Conservation (phyloP, 2,797 vertebrate species). For the Chelmon rostratus region DNA sequence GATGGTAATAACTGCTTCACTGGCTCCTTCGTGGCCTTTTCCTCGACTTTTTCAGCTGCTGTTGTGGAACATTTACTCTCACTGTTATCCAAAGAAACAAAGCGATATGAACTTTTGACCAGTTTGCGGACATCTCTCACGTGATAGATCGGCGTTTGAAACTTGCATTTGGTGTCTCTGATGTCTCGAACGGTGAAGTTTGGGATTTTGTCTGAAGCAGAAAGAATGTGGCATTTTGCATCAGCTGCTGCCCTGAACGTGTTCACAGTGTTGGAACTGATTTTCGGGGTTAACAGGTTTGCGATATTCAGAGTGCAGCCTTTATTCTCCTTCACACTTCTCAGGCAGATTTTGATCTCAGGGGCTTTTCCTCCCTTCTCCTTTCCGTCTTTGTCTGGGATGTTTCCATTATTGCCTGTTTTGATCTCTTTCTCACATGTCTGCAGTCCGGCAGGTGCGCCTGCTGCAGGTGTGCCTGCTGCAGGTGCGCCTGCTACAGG, state of each 20-base stretch:
- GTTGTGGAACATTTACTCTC: slow-evolving; percentile 63
- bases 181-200: slow-evolving; percentile 94
- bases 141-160: slow-evolving; percentile 93
- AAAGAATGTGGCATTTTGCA: slow-evolving; percentile 79
- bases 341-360: slow-evolving; percentile 94
- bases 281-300: slow-evolving; percentile 92
- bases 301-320: slow-evolving; percentile 91
- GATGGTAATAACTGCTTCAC: slow-evolving; percentile 81
- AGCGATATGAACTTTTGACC: slow-evolving; percentile 93
- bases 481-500: too few species aligned
- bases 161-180: slow-evolving; percentile 90
- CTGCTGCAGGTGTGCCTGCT: slow-evolving; percentile 61
- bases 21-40: slow-evolving; percentile 81
- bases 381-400: slow-evolving; percentile 41
- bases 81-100: slow-evolving; percentile 87
- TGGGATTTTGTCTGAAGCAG: slow-evolving; percentile 88
- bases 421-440: slow-evolving; percentile 56
- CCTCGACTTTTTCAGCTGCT: slow-evolving; percentile 69
- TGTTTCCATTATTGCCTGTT: slow-evolving; percentile 34
- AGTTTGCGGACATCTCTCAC: slow-evolving; percentile 97
- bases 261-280: slow-evolving; percentile 79
- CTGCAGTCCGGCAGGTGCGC: slow-evolving; percentile 33
- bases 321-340: slow-evolving; percentile 88
- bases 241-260: slow-evolving; percentile 83
- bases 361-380: slow-evolving; percentile 82